Evolutionary conservation across 2,113 vertebrate genomes (phyloP).

Genomic region (Hoplias malabaricus): DNA sequence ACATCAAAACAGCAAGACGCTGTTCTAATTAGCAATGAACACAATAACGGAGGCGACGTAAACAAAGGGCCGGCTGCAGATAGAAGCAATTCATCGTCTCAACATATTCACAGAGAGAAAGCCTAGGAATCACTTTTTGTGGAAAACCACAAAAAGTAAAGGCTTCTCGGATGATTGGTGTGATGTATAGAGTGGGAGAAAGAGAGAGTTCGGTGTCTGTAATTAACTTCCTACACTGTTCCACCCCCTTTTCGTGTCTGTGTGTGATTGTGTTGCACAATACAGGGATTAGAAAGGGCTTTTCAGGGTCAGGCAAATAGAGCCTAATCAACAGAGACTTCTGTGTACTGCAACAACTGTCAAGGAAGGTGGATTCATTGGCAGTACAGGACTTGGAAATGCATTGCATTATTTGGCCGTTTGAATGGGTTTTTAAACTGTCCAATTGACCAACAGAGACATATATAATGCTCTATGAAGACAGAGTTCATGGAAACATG

Average conservation of each 20-base stretch:
- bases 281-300: slow-evolving; percentile 56
- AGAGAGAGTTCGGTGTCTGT: slow-evolving; percentile 47
- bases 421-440: slow-evolving; percentile 9
- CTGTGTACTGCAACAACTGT: slow-evolving; percentile 38
- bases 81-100: neutral
- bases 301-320: slow-evolving; percentile 47
- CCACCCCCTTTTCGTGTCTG: slow-evolving; percentile 50
- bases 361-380: slow-evolving; percentile 32
- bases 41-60: slow-evolving; percentile 48
- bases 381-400: slow-evolving; percentile 17
- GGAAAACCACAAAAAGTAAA: slow-evolving; percentile 45
- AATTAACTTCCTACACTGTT: slow-evolving; percentile 63
- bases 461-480: neutral
- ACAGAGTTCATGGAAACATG: neutral
- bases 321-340: slow-evolving; percentile 46
- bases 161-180: slow-evolving; percentile 48
- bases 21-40: slow-evolving; percentile 43
- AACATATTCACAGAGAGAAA: neutral
- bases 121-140: neutral
- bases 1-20: slow-evolving; percentile 36
- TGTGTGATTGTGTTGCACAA: slow-evolving; percentile 59
- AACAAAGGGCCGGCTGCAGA: neutral
- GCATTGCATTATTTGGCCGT: slow-evolving; percentile 19
- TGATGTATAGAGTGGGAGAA: slow-evolving; percentile 46
- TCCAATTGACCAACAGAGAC: neutral